Evolutionary conservation across 2,888 invertebrate species (phyloP), one percentile per base, ranked within the genome.

Genomic region (Crossocerus cetratus): DNA sequence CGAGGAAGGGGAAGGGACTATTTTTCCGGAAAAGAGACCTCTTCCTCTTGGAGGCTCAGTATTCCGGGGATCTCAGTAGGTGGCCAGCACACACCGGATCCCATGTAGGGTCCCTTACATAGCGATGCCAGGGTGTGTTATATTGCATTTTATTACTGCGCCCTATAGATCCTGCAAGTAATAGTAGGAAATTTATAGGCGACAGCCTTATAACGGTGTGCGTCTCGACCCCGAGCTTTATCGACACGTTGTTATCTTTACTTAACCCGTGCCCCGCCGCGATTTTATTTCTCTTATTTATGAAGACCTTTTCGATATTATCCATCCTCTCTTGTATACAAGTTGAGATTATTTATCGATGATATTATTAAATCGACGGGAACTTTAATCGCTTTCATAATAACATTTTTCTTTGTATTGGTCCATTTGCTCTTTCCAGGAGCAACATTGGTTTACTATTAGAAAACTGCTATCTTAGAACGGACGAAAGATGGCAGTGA

Each of bases 191-290:
- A 80, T 81, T 80, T 80, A 80, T 80, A 81, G 81, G 67, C 71
- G 60, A 65, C 65, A 67, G 67, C 45, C 64, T 70, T 72, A 71
- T 63, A 78, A 69, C 81, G 68, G 65, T 63, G 55, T 59, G 62
- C 62, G 64, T 13, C 63, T 78, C 32, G 32, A 32, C 32, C 5
- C 32, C 32, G 32, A 81, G 65, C 80, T 75, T 75, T 78, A 80
- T 81, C 78, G 80, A 81, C 80, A 75, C 72, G 74, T 81, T 78
- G 72, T 80, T 80, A 80, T 80, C 80, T 80, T 75, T 81, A 78
- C 76, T 70, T 70, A 75, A 68, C 63, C 54, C 55, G 55, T 32
- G 44, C 64, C 22, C 16, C 61, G 22, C 66, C 23, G 14, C 59
- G 66, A 64, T 81, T 78, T 78, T 78, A 74, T 79, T 79, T 81